These are phyloP conservation scores for Phalera bucephala DNA, from an alignment of 2,888 invertebrate species.

Conservation along the genomic window DNA sequence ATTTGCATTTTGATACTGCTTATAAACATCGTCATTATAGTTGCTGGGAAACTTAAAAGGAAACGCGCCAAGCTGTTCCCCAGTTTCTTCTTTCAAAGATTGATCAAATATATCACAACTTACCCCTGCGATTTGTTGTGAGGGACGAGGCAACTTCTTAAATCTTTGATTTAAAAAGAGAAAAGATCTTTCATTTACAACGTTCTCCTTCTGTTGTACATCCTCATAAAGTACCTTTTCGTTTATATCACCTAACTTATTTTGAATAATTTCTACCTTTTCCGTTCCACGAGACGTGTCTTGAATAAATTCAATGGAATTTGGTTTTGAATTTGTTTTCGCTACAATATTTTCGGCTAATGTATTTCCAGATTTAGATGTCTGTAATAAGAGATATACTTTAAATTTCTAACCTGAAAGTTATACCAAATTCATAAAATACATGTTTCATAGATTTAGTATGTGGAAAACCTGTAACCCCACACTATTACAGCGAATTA, in stretches of 20 bases:
- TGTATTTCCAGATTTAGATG: not conserved
- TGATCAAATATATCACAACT: not conserved
- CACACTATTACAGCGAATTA: too few relatives aligned
- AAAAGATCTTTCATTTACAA: slow-evolving; percentile 56
- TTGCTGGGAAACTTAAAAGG: not conserved
- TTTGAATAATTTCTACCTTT: not conserved
- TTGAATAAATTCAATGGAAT: slow-evolving; percentile 5
- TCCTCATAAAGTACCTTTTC: slow-evolving; percentile 49
- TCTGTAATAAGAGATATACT: not conserved
- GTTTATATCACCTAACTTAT: slow-evolving; percentile 11
- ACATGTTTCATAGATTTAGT: too few relatives aligned
- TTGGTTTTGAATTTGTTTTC: slow-evolving; percentile 2
- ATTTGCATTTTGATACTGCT: not conserved
- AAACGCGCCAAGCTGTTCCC: not conserved
- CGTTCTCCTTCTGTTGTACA: slow-evolving; percentile 38
- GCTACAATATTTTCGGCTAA: slow-evolving; percentile 8
- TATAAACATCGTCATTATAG: not conserved
- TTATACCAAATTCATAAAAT: too few relatives aligned
- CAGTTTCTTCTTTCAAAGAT: not conserved
- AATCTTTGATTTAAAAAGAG: slow-evolving; percentile 54
- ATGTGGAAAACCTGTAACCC: too few relatives aligned
- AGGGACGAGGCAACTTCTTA: slow-evolving; percentile 29
- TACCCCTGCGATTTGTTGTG: slow-evolving; percentile 3
- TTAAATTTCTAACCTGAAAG: too few relatives aligned
- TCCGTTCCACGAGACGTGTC: not conserved